phyloP scores from a whole-genome alignment of 2,113 vertebrate genomes.

The Otocyon megalotis region DNA sequence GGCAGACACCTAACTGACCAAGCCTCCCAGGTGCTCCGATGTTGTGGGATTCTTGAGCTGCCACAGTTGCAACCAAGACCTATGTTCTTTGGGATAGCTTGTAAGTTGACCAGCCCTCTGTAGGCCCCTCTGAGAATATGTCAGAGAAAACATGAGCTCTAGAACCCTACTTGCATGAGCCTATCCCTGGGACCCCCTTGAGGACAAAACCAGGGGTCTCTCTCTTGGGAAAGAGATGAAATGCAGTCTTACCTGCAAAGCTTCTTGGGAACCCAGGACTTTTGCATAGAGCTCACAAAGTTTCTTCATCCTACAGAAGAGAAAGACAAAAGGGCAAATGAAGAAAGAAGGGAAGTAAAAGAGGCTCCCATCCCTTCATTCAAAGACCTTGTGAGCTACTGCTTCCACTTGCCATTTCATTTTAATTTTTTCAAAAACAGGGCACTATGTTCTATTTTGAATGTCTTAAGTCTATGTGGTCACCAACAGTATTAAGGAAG shows the following conservation, averaged over 20 bases:
- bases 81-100: not conserved
- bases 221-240: not conserved
- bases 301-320: slow-evolving; percentile 88
- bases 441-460: not conserved
- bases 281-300: slow-evolving; percentile 96
- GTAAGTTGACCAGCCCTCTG: not conserved
- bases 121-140: not conserved
- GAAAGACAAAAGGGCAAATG: slow-evolving; percentile 59
- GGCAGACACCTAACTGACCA: no score
- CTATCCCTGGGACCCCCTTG: not conserved
- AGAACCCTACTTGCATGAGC: not conserved
- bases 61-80: not conserved
- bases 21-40: no score
- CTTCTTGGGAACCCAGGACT: slow-evolving; percentile 94
- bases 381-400: not conserved
- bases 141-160: not conserved
- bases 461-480: not conserved
- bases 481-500: not conserved
- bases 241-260: slow-evolving; percentile 91
- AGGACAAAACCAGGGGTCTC: not conserved
- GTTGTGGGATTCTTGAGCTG: not conserved
- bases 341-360: not conserved
- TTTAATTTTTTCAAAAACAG: slow-evolving; percentile 48
- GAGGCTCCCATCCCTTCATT: not conserved
- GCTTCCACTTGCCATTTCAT: not conserved